Evolutionary conservation across 2,113 vertebrate genomes (phyloP).

Genomic region (Picathartes gymnocephalus): DNA sequence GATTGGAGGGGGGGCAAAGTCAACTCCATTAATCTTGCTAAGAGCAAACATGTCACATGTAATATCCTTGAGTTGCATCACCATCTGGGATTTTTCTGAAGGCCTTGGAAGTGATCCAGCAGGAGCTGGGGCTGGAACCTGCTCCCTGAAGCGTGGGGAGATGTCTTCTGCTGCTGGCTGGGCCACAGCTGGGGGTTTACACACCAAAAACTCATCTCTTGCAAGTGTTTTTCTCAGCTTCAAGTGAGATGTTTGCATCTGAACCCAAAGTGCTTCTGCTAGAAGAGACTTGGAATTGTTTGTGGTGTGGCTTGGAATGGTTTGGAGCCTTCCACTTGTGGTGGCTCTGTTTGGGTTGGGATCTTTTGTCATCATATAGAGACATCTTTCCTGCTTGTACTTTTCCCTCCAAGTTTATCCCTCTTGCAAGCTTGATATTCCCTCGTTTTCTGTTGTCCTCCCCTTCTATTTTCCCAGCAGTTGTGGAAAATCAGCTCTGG

Average conservation of each 20-base stretch:
- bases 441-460: not conserved
- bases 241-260: not conserved
- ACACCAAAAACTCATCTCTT: not conserved
- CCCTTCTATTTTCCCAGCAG: not conserved
- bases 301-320: not conserved
- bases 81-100: slow-evolving; percentile 27
- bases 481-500: not conserved
- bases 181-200: not conserved
- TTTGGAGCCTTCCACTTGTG: not conserved
- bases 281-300: not conserved
- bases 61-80: slow-evolving; percentile 44
- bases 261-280: not conserved
- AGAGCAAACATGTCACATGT: slow-evolving; percentile 38
- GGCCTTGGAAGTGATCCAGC: slow-evolving; percentile 20
- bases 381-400: not conserved
- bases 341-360: not conserved
- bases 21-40: slow-evolving; percentile 35
- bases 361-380: not conserved
- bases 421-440: not conserved
- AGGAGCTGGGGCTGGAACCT: slow-evolving; percentile 26
- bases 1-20: not conserved
- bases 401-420: not conserved
- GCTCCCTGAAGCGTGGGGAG: slow-evolving; percentile 17
- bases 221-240: not conserved
- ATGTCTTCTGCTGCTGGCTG: slow-evolving; percentile 16